Percentiles rank a stretch among this genome's conserved stretches.
Conservation (phyloP, 1,140 invertebrate genomes). For the Trialeurodes vaporariorum region DNA sequence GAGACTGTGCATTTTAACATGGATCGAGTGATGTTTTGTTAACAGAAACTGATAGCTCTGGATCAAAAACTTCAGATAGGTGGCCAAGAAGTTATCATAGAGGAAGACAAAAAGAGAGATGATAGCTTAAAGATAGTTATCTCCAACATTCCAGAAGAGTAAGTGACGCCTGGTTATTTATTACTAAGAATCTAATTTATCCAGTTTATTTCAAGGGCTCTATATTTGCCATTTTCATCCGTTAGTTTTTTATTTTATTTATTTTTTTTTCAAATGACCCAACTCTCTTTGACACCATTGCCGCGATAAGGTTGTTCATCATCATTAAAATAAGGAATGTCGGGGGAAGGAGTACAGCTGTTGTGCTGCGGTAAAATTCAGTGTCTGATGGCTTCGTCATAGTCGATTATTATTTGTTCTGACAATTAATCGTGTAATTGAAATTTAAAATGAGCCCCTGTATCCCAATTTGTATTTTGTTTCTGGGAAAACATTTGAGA, state of each 20-base stretch:
- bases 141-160: background rate
- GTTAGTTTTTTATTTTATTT: background rate
- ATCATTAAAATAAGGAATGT: background rate
- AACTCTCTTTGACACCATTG: background rate
- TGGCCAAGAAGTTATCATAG: background rate
- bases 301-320: too few relatives aligned
- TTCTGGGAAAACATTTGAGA: too few relatives aligned
- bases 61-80: background rate
- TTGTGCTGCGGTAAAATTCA: background rate
- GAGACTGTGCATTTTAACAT: background rate
- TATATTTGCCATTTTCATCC: background rate
- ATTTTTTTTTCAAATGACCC: background rate
- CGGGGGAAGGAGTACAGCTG: background rate
- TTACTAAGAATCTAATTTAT: background rate
- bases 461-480: too few relatives aligned
- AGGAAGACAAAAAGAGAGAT: background rate
- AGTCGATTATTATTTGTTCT: too few relatives aligned
- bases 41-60: background rate
- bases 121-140: slow-evolving; percentile 1
- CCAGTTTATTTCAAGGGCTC: background rate
- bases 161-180: background rate
- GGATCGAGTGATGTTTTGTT: background rate
- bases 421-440: too few relatives aligned
- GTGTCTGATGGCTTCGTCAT: too few relatives aligned
- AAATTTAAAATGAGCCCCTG: too few relatives aligned